Evolutionary conservation across 2,797 vertebrate genomes (phyloP).

Genomic region (Garrulus glandarius): DNA sequence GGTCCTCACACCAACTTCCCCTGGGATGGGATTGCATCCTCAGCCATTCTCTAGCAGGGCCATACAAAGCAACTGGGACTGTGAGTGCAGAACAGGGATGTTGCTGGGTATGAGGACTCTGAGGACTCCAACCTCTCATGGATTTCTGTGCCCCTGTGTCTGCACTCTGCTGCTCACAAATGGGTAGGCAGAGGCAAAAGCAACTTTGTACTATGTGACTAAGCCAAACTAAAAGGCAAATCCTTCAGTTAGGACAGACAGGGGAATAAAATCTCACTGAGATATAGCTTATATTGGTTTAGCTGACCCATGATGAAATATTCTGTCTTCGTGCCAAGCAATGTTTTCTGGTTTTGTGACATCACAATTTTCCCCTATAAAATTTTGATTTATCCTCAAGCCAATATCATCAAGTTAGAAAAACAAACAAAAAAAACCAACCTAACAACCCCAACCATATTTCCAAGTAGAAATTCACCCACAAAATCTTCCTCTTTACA

Average conservation of each 20-base stretch:
- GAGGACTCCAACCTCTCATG: fast-evolving
- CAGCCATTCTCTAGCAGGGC: fast-evolving
- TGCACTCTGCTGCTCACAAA: not conserved
- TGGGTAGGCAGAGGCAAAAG: not conserved
- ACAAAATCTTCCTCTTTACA: not conserved
- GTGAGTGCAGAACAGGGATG: not conserved
- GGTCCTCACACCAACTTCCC: not conserved
- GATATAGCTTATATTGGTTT: not conserved
- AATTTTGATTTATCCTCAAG: not conserved
- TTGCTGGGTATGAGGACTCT: fast-evolving
- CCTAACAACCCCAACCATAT: not conserved
- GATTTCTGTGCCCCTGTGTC: not conserved
- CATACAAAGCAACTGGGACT: not conserved
- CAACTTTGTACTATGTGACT: not conserved
- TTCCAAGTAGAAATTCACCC: not conserved
- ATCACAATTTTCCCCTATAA: not conserved
- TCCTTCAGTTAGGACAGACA: not conserved
- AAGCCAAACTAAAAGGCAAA: not conserved
- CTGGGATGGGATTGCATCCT: too few species aligned
- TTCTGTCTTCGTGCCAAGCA: not conserved
- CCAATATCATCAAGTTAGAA: not conserved
- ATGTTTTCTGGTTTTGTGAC: not conserved
- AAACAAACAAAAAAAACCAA: not conserved
- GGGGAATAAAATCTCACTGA: not conserved
- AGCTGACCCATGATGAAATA: not conserved